Evolutionary conservation across 2,797 vertebrate species (phyloP).

Genomic region (Takifugu ocellatus): DNA sequence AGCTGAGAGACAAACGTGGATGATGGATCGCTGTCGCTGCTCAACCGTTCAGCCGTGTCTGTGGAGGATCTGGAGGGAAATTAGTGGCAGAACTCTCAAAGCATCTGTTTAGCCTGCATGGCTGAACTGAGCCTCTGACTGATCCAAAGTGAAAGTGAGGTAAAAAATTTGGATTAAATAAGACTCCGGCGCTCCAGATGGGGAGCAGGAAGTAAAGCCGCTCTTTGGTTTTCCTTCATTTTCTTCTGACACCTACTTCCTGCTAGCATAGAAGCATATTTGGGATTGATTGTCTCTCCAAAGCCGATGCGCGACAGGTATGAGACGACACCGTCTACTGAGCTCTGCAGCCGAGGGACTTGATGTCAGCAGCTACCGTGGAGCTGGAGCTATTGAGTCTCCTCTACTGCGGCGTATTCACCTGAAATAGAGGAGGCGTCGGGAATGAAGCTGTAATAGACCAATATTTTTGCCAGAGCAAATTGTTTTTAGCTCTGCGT

Average conservation of each 20-base stretch:
- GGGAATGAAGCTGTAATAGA: slow-evolving; percentile 5
- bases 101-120: slow-evolving; percentile 24
- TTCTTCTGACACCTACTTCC: too few species aligned
- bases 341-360: slow-evolving; percentile 12
- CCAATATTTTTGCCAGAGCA: slow-evolving; percentile 8
- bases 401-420: slow-evolving; percentile 21
- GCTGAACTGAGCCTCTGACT: slow-evolving; percentile 12
- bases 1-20: not conserved
- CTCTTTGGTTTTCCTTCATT: too few species aligned
- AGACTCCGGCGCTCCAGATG: too few species aligned
- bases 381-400: slow-evolving; percentile 22
- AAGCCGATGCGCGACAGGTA: too few species aligned
- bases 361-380: not conserved
- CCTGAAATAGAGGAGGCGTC: slow-evolving; percentile 10
- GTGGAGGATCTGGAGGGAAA: slow-evolving; percentile 12
- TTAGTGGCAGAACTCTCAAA: slow-evolving; percentile 4
- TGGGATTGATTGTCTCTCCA: too few species aligned
- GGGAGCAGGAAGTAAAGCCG: too few species aligned
- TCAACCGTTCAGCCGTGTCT: slow-evolving; percentile 1
- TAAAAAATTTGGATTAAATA: too few species aligned
- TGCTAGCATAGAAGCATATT: too few species aligned
- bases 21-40: not conserved
- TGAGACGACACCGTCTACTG: not conserved
- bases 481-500: slow-evolving; percentile 3
- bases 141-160: not conserved